Conservation (phyloP, 30 jellyfish, hydroid and myxozoan species). For the Clytia hemisphaerica region DNA sequence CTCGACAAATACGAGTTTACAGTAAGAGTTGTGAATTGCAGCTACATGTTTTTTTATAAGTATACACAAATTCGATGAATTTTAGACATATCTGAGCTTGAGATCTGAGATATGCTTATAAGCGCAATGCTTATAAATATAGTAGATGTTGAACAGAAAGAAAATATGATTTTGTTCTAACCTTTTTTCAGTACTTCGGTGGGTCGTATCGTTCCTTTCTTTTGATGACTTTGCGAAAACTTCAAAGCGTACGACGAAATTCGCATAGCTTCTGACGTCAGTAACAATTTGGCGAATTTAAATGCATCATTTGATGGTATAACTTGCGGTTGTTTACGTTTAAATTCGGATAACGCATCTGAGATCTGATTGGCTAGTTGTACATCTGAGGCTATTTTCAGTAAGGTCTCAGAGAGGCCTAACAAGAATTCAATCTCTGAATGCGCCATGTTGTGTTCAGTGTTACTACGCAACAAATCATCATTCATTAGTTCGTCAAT, state of each 20-base stretch:
- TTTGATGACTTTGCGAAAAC: slow-evolving; percentile 26
- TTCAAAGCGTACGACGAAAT: slow-evolving; percentile 26
- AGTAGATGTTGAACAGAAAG: neutral
- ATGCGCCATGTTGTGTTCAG: slow-evolving; percentile 24
- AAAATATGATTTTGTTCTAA: neutral
- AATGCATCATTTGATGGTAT: slow-evolving; percentile 23
- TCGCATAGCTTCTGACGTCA: slow-evolving; percentile 26
- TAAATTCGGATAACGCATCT: slow-evolving; percentile 17
- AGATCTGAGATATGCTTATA: too few species aligned
- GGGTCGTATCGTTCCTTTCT: slow-evolving; percentile 13
- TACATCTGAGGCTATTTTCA: slow-evolving; percentile 10
- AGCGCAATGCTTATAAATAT: neutral
- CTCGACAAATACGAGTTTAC: too few species aligned
- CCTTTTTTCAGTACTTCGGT: slow-evolving; percentile 11
- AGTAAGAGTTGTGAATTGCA: too few species aligned
- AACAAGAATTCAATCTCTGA: slow-evolving; percentile 29
- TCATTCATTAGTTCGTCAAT: neutral
- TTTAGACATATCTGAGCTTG: too few species aligned
- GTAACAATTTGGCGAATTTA: slow-evolving; percentile 1
- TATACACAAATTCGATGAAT: too few species aligned
- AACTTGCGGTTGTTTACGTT: neutral
- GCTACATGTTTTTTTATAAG: too few species aligned
- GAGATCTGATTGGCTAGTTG: slow-evolving; percentile 1
- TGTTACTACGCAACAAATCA: neutral
- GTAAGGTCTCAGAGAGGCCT: slow-evolving; percentile 8